Conservation (phyloP, 2,888 invertebrate species). For the Phengaris alcon region DNA sequence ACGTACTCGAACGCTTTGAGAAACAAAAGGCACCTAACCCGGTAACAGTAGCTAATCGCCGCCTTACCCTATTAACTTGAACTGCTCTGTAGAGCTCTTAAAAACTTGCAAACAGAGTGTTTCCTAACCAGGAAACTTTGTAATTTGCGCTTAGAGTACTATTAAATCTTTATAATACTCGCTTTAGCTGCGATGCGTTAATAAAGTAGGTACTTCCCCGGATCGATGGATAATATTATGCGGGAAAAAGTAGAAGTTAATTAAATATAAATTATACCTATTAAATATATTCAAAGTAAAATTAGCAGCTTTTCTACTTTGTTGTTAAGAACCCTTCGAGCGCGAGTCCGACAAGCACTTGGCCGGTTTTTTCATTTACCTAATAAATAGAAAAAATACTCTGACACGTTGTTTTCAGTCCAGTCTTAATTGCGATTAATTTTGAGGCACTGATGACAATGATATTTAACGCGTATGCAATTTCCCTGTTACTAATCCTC, state of each 20-base stretch:
- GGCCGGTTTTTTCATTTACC: too few relatives aligned
- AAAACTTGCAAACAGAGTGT: slow-evolving; percentile 18
- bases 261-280: too few relatives aligned
- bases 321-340: too few relatives aligned
- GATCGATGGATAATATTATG: background rate
- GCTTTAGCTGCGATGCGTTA: background rate
- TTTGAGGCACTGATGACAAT: background rate
- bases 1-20: background rate
- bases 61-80: slow-evolving; percentile 14
- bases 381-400: too few relatives aligned
- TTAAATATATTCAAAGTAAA: too few relatives aligned
- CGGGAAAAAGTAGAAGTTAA: background rate
- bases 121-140: slow-evolving; percentile 1
- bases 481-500: background rate
- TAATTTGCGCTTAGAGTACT: background rate
- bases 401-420: background rate
- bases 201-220: background rate
- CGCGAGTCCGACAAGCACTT: too few relatives aligned
- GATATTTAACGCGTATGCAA: background rate
- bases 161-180: slow-evolving; percentile 11
- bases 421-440: background rate
- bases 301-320: too few relatives aligned
- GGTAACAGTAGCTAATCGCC: slow-evolving; percentile 15
- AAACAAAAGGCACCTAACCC: slow-evolving; percentile 15
- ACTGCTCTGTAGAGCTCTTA: slow-evolving; percentile 9